Conservation (phyloP, 37 sponge, comb jelly and placozoan species). For the Crambe crambe region DNA sequence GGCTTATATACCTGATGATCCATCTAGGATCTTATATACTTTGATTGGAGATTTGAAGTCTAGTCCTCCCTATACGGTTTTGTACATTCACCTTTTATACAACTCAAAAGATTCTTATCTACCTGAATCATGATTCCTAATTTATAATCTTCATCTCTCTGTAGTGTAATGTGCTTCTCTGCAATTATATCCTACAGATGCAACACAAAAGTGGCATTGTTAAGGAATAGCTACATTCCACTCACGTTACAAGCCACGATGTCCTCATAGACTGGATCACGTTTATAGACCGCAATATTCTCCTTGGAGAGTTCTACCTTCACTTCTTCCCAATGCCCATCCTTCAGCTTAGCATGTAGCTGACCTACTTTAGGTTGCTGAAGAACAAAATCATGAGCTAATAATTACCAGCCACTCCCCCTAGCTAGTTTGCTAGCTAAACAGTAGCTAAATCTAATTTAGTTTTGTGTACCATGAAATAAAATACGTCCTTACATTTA, state of each 20-base stretch:
- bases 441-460: too few relatives aligned
- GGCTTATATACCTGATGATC: conserved; percentile 54
- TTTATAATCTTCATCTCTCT: conserved; percentile 16
- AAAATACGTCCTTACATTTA: too few relatives aligned
- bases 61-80: conserved; percentile 59
- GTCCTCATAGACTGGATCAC: conserved; percentile 46
- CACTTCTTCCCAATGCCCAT: conserved; percentile 24
- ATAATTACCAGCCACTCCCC: not conserved
- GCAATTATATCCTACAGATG: conserved; percentile 21
- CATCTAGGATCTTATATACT: conserved; percentile 66
- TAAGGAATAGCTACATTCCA: not conserved
- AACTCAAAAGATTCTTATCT: not conserved
- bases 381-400: not conserved
- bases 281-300: conserved; percentile 4
- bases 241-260: conserved; percentile 27
- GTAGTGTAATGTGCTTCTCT: conserved; percentile 1
- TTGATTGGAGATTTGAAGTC: conserved; percentile 81
- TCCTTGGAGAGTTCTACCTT: conserved; percentile 15
- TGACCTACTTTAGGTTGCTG: conserved; percentile 10
- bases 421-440: not conserved
- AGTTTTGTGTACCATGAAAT: too few relatives aligned
- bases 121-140: conserved; percentile 34
- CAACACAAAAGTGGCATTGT: not conserved
- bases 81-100: not conserved
- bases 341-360: conserved; percentile 13